Base-by-base conservation (phyloP, 2,113 vertebrate species). In the Sander lucioperca region DNA sequence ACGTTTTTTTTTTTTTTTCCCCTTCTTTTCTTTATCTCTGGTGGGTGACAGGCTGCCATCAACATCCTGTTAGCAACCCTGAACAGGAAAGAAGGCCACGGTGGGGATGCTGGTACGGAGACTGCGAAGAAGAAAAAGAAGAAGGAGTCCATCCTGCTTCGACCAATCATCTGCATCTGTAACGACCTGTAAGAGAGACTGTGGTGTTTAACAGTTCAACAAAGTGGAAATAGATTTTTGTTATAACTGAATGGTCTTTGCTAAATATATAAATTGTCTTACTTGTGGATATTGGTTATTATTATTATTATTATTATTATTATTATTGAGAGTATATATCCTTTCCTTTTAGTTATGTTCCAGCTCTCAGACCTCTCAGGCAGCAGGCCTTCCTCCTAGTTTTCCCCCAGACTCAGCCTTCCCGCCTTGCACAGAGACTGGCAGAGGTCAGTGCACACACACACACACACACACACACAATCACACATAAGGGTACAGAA, bases 131-230 rank as follows among this genome's bases (percentile, higher is more conserved):
- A 94, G 88, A 96, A 93, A 47, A 95, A 95, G 80, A 95, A 94
- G 0, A 97, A 96, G n/a, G 95, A 94, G 0, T 87, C 92, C 0
- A 79, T 97, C 27, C 90, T 99, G 58, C 94, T 96, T 0, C 94
- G 98, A 5, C 98, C 98, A 5, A 95, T 99, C 85, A 97, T 99
- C 94, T 99, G 98, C 86, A 98, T 99, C 94, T 99, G 98, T 92
- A 99, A 99, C 0, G 97, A 99, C 93, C 96, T 96, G 97, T 98
- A 93, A 96, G 96, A 84, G 56, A 39, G 3, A n/a, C 18, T 7
- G 16, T 30, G 21, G 12, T 5, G 6, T 57, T 48, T 56, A 12
- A 33, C 56, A 33, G 9, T 9, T 30, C 6, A 5, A 57, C 14
- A 18, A 61, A 23, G 0, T 9, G 6, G 45, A 47, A 53, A 53